Evolutionary conservation across 2,888 invertebrate genomes (phyloP).

Genomic region (Mimas tiliae): DNA sequence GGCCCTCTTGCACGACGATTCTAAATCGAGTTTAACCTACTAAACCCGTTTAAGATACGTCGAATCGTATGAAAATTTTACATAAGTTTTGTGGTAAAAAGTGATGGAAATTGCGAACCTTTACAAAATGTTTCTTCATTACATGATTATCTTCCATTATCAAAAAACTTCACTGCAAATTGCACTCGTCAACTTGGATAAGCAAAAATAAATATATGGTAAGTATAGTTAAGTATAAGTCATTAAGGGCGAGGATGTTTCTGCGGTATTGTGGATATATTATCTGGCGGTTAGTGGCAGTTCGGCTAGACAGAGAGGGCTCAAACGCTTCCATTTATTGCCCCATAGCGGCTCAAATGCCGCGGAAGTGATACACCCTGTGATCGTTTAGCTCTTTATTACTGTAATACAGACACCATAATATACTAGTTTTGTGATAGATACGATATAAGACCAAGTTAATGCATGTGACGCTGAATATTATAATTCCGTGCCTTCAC

Average conservation of each 20-base stretch:
- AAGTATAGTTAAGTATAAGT: constrained; percentile 12
- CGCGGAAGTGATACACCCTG: constrained; percentile 68
- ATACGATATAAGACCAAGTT: not conserved
- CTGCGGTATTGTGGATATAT: constrained; percentile 13
- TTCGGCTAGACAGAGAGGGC: constrained; percentile 45
- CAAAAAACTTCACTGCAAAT: not conserved
- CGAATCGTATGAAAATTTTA: no score
- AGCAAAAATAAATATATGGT: not conserved
- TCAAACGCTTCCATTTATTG: constrained; percentile 57
- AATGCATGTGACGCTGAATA: not conserved
- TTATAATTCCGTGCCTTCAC: not conserved
- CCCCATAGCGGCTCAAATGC: constrained; percentile 68
- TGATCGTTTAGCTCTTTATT: constrained; percentile 63
- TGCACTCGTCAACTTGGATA: not conserved
- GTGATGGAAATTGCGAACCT: no score
- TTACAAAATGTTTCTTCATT: no score
- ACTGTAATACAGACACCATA: constrained; percentile 37
- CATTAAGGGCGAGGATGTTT: constrained; percentile 2
- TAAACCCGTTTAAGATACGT: no score
- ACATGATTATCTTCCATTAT: no score
- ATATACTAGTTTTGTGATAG: constrained; percentile 20
- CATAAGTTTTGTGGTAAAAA: no score
- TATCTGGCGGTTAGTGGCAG: constrained; percentile 44
- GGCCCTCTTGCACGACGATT: no score
- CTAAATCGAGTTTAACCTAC: no score